Conservation (phyloP, 1,140 invertebrate species). For the Trichoplusia ni region DNA sequence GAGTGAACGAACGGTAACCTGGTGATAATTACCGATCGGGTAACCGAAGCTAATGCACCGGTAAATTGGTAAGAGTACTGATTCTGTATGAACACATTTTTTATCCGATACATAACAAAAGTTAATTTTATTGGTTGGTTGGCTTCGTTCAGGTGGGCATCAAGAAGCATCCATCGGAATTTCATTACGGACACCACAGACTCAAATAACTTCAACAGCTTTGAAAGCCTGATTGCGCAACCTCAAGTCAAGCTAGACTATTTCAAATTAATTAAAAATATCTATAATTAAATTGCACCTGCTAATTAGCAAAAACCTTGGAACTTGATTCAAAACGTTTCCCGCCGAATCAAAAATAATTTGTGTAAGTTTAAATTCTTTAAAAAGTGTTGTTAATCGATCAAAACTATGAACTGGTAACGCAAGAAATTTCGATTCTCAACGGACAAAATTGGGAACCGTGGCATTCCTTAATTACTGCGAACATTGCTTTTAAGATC, state of each 20-base stretch:
- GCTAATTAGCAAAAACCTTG: not conserved
- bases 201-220: not conserved
- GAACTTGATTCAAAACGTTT: too few species aligned
- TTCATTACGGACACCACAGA: slow-evolving; percentile 1
- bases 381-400: slow-evolving; percentile 7
- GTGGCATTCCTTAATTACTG: slow-evolving; percentile 23
- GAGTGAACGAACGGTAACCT: slow-evolving; percentile 42
- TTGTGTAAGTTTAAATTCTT: too few species aligned
- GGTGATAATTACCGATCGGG: slow-evolving; percentile 40
- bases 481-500: slow-evolving; percentile 1
- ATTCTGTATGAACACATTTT: slow-evolving; percentile 43
- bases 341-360: too few species aligned
- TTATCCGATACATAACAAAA: slow-evolving; percentile 36
- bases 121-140: slow-evolving; percentile 30
- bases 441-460: slow-evolving; percentile 8
- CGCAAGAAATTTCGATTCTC: slow-evolving; percentile 10
- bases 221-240: not conserved
- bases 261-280: not conserved
- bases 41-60: slow-evolving; percentile 45
- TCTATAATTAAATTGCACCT: slow-evolving; percentile 3
- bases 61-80: slow-evolving; percentile 51
- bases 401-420: slow-evolving; percentile 5
- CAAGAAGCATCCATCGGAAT: not conserved
- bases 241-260: not conserved
- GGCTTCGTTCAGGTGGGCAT: slow-evolving; percentile 4